Base-by-base conservation (phyloP, 2,797 vertebrate species). In the Sebastes ruberrimus region DNA sequence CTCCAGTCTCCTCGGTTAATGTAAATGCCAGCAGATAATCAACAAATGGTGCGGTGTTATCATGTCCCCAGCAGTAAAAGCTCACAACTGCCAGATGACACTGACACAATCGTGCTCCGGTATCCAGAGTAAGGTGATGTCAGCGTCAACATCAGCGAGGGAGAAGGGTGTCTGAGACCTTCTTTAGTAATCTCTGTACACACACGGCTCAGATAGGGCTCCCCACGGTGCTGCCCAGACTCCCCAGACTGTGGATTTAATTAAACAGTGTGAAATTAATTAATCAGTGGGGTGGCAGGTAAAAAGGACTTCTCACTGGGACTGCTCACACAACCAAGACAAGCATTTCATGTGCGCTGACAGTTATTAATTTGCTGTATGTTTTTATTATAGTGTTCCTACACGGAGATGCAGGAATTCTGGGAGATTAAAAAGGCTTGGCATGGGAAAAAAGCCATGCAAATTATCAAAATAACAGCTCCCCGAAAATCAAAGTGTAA, bases 21-120 rank as follows among this genome's bases (percentile, higher is more conserved):
- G 76, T 60, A 88, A 92, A 91, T 85, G 71, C 60, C 71, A 74
- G 38, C 68, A 75, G 80, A 86, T 80, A 83, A 73, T 78, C 75
- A 86, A 66, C 86, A 86, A 90, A 83, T 73, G 74, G 71, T 57
- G 18, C 60, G 13, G 57, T 42, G 81, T 77, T 85, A 80, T 86
- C 81, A 82, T 76, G 80, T 90, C 86, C 78, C 78, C 66, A 49
- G 83, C 85, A 83, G 84, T 81, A 72, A 80, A 78, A 56, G 93
- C 95, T 86, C 95, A 97, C 79, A 95, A 96, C 89, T 96, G 97
- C 95, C 96, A 96, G 94, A 96, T 90, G 96, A 96, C 88, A 96
- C 95, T 87, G 93, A 97, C 88, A 96, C 95, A 76, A 91, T 96
- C 88, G 94, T 95, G 96, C 92, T 96, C 95, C 70, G 94, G 95